These are phyloP conservation scores for Scartelaos histophorus DNA, from an alignment of 2,113 vertebrate genomes.

Conservation along the genomic window DNA sequence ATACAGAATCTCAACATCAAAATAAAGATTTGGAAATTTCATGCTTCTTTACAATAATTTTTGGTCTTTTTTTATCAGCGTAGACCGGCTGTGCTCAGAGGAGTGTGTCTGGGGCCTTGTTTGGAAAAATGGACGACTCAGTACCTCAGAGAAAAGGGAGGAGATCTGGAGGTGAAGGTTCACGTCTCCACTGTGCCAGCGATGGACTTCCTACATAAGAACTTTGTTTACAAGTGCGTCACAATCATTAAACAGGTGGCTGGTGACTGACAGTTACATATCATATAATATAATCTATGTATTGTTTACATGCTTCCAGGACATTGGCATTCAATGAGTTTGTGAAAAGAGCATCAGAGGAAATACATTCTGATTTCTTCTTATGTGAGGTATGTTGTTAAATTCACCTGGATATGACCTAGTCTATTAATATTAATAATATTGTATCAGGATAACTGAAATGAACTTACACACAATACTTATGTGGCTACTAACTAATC, in stretches of 20 bases:
- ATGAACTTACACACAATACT: no score
- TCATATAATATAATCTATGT: rapidly evolving
- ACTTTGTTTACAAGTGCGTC: conserved; percentile 91
- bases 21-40: not conserved
- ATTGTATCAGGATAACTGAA: no score
- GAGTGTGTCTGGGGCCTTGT: conserved; percentile 84
- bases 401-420: not conserved
- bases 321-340: conserved; percentile 88
- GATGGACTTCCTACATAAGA: conserved; percentile 97
- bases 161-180: conserved; percentile 84
- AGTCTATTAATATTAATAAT: no score
- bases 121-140: conserved; percentile 85
- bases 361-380: conserved; percentile 87
- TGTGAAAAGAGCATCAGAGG: conserved; percentile 87
- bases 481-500: not conserved
- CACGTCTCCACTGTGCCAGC: conserved; percentile 85
- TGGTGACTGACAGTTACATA: not conserved
- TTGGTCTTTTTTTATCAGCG: conserved; percentile 73
- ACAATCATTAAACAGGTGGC: not conserved
- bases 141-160: conserved; percentile 81
- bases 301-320: conserved; percentile 71
- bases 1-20: no score
- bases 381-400: conserved; percentile 83
- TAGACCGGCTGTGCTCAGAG: conserved; percentile 85
- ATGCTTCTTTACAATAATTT: not conserved